Evolutionary conservation across 2,888 invertebrate species (phyloP).

Genomic region (Clanis bilineata): DNA sequence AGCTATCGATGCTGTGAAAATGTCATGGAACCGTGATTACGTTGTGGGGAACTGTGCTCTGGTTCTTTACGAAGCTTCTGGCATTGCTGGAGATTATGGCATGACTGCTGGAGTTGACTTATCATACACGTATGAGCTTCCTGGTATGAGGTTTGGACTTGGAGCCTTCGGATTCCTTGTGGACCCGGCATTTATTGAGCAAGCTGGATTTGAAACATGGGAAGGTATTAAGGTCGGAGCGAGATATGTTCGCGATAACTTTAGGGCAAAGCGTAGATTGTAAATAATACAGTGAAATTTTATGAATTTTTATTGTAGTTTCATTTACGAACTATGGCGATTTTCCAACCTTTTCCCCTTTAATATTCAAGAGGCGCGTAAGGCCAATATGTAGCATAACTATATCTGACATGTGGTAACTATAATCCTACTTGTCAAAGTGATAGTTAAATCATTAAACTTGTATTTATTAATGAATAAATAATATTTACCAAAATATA

Average conservation of each 20-base stretch:
- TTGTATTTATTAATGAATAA: too few relatives aligned
- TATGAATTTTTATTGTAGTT: not conserved
- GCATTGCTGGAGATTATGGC: constrained; percentile 85
- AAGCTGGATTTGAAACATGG: constrained; percentile 83
- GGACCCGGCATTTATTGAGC: constrained; percentile 73
- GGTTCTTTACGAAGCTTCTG: constrained; percentile 82
- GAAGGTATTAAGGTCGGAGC: constrained; percentile 79
- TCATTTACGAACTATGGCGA: not conserved
- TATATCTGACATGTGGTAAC: too few relatives aligned
- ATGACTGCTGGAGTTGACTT: constrained; percentile 73
- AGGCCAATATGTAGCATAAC: too few relatives aligned
- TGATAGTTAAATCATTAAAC: too few relatives aligned
- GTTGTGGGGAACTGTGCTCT: constrained; percentile 73
- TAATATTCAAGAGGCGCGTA: too few relatives aligned
- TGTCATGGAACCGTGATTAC: constrained; percentile 60
- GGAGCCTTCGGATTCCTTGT: constrained; percentile 77
- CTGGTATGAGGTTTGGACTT: constrained; percentile 62
- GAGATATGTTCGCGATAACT: constrained; percentile 49
- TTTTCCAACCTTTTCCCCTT: too few relatives aligned
- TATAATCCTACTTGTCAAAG: too few relatives aligned
- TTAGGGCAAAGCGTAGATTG: constrained; percentile 23
- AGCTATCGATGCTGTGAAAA: constrained; percentile 65
- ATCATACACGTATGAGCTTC: constrained; percentile 84
- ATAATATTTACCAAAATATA: too few relatives aligned
- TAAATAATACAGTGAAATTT: not conserved